Conservation (phyloP, 2,797 vertebrate genomes). For the Mormyrus hasselquistii region DNA sequence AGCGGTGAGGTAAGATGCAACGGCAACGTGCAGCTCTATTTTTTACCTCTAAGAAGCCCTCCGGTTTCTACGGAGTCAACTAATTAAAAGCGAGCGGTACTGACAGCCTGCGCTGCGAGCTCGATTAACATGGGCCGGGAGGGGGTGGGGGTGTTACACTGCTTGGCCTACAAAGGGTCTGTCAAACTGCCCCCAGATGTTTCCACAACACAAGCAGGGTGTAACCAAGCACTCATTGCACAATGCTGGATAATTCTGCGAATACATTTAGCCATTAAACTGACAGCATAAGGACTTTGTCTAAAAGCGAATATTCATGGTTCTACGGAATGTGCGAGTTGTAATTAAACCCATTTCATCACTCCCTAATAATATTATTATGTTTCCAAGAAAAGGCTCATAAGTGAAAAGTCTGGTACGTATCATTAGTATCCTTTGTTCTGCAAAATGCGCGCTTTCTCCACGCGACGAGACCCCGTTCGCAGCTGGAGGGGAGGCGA, state of each 20-base stretch:
- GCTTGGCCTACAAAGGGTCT: background rate
- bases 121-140: background rate
- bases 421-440: background rate
- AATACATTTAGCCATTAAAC: background rate
- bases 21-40: background rate
- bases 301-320: background rate
- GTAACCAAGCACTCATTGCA: background rate
- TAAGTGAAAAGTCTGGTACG: background rate
- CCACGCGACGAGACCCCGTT: background rate
- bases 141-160: background rate
- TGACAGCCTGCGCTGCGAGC: background rate
- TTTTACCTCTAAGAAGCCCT: background rate
- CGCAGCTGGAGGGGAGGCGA: background rate
- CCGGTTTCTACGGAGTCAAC: background rate
- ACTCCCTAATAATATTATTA: background rate
- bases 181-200: background rate
- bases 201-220: background rate
- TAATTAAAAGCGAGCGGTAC: background rate
- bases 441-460: background rate
- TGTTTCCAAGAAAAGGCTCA: background rate
- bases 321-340: background rate
- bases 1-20: background rate
- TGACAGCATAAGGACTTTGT: background rate
- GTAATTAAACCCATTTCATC: conserved; percentile 3
- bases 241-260: background rate